Base-by-base conservation (phyloP, 2,888 invertebrate genomes). In the Acanthosepion pharaonis region DNA sequence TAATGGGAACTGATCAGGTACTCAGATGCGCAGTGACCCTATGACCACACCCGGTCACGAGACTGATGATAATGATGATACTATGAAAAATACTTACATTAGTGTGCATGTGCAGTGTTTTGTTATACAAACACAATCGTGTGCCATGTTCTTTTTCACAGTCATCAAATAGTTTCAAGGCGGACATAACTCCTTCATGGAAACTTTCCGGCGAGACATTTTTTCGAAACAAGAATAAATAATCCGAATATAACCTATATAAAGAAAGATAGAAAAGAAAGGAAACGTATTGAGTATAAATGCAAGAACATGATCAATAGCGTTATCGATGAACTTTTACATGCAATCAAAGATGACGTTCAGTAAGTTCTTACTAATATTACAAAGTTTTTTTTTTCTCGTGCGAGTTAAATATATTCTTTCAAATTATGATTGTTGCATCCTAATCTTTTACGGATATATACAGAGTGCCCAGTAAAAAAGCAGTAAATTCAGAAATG, bases 221-320 rank as follows among this genome's bases (percentile, higher is more conserved):
- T 94, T 95, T 49, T 18, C 92, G 25, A 28, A 53, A 42, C 93
- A 96, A 95, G 64, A 95, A 96, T 93, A 96, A 93, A 94, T 95
- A 96, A 49, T 96, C 96, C 9, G 96, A 96, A 94, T 96, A 96
- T 42, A 96, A 55, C 93, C 96, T 96, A 95, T 23, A 96, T 95
- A 28, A 48, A 93, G 92, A 92, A 94, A 25, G 94, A 94, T 94
- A n/a, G 9, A 94, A 93, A 94, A 25, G 94, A 94, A 94, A 78
- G 8, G n/a, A 28, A 1, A 18, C 18, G 15, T 78, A 33, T n/a
- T n/a, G 78, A 78, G 78, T n/a, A 11, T n/a, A 4, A 0, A 5
- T 15, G n/a, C 20, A n/a, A 78, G 23, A n/a, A 78, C 2, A 33
- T 33, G 23, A 78, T 33, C n/a, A 11, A n/a, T 9, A 94, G 2